Percentiles rank a stretch among this genome's conserved stretches.
Conservation (phyloP, 1,140 invertebrate genomes). For the Zaprionus taronus region DNA sequence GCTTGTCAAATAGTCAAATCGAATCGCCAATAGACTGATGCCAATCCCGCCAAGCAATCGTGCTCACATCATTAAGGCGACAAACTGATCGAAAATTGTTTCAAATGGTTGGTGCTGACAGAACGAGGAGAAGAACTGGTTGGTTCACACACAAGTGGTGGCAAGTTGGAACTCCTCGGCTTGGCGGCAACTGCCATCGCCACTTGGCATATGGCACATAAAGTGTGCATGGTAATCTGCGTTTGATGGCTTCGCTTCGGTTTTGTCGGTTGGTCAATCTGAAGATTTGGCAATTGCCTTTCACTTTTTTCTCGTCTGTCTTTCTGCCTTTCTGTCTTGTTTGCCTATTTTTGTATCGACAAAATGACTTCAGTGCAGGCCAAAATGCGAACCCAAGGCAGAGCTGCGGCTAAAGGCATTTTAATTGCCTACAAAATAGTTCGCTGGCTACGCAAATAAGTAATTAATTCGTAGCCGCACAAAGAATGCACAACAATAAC, state of each 20-base stretch:
- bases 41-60: constrained; percentile 44
- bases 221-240: constrained; percentile 72
- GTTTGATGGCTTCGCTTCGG: constrained; percentile 62
- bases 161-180: not conserved
- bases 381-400: constrained; percentile 34
- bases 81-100: constrained; percentile 41
- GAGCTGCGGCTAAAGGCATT: constrained; percentile 64
- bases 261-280: constrained; percentile 65
- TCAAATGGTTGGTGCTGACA: constrained; percentile 40
- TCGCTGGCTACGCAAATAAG: constrained; percentile 71
- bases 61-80: constrained; percentile 59
- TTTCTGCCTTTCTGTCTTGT: not conserved
- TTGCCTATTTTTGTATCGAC: constrained; percentile 55
- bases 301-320: constrained; percentile 57
- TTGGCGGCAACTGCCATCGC: constrained; percentile 13
- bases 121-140: constrained; percentile 10
- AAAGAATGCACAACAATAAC: constrained; percentile 63
- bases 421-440: constrained; percentile 77
- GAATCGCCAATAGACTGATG: constrained; percentile 16
- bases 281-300: constrained; percentile 76
- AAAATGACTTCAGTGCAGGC: constrained; percentile 66
- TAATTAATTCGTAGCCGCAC: constrained; percentile 74
- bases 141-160: constrained; percentile 3
- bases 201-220: constrained; percentile 39
- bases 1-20: constrained; percentile 14